These are phyloP conservation scores for Sebastes diaconus DNA, from an alignment of 2,797 vertebrate species.

Conservation along the genomic window DNA sequence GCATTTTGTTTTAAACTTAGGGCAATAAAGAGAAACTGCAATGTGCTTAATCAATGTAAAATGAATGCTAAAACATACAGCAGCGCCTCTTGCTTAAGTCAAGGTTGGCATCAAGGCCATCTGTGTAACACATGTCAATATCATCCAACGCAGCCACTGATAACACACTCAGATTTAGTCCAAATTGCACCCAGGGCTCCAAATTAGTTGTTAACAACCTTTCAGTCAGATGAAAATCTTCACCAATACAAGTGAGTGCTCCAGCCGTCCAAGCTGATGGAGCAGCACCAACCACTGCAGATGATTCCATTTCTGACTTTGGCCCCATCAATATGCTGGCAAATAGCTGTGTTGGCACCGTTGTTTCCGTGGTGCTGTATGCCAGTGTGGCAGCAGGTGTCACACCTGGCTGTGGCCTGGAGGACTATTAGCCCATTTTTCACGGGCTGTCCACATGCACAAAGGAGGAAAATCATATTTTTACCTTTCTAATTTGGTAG, in stretches of 20 bases:
- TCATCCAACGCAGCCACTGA: not conserved
- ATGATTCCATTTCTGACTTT: slow-evolving; percentile 46
- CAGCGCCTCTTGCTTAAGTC: not conserved
- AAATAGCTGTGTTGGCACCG: slow-evolving; percentile 36
- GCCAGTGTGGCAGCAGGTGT: slow-evolving; percentile 61
- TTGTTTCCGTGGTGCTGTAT: slow-evolving; percentile 7
- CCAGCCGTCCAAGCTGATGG: slow-evolving; percentile 13
- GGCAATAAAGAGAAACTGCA: not conserved
- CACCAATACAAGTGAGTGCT: not conserved
- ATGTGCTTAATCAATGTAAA: not conserved
- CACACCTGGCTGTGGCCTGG: slow-evolving; percentile 52
- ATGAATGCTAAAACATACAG: not conserved
- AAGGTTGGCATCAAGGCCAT: not conserved
- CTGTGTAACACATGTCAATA: not conserved
- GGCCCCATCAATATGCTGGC: slow-evolving; percentile 47
- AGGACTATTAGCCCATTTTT: slow-evolving; percentile 30
- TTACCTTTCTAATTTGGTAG: not conserved
- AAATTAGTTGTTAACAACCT: slow-evolving; percentile 49
- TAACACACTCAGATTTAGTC: not conserved
- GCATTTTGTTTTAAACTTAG: not conserved
- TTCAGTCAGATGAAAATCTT: slow-evolving; percentile 19
- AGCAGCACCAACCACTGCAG: slow-evolving; percentile 27
- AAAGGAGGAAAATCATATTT: not conserved
- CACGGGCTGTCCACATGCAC: slow-evolving; percentile 19
- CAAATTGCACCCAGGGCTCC: not conserved